These are phyloP conservation scores for Caenorhabditis wallacei DNA, from an alignment of 2,888 invertebrate genomes.

Conservation along the genomic window DNA sequence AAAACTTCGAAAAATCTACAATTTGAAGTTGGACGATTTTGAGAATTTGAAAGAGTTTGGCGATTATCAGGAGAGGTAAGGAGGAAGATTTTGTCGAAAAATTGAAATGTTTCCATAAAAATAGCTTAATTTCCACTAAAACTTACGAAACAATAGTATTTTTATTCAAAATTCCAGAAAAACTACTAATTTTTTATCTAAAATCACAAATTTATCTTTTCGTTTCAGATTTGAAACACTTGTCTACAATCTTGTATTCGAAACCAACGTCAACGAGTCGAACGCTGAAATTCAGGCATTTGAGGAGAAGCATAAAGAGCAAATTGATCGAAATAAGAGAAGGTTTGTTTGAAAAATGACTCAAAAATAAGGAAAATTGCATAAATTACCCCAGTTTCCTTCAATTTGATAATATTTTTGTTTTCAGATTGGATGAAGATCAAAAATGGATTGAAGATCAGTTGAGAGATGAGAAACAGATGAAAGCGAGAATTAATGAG, in stretches of 20 bases:
- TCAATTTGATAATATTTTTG: too few species aligned
- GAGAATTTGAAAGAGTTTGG: conserved; percentile 91
- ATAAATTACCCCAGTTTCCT: too few species aligned
- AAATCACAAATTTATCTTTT: too few species aligned
- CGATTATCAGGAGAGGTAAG: conserved; percentile 90
- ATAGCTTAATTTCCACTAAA: too few species aligned
- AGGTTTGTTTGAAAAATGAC: conserved; percentile 38
- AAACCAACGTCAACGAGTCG: conserved; percentile 74
- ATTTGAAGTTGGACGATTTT: conserved; percentile 97
- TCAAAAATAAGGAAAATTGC: too few species aligned
- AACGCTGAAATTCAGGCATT: conserved; percentile 78
- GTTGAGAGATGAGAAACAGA: conserved; percentile 83
- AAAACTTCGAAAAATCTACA: conserved; percentile 90
- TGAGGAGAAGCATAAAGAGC: conserved; percentile 74
- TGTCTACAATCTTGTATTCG: conserved; percentile 78
- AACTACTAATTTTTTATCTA: too few species aligned
- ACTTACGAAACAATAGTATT: too few species aligned
- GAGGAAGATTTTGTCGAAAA: neutral
- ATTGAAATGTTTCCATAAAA: neutral
- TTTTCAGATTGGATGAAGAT: conserved; percentile 85
- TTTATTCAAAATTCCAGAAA: too few species aligned
- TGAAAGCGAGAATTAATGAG: conserved; percentile 68
- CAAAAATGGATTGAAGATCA: conserved; percentile 86
- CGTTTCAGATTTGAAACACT: conserved; percentile 69
- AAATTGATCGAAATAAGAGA: conserved; percentile 81